A percentile compares a stretch with the other conserved stretches of the same genome.
Evolutionary conservation across 1,140 invertebrate species (phyloP).

Genomic region (Ips nitidus): DNA sequence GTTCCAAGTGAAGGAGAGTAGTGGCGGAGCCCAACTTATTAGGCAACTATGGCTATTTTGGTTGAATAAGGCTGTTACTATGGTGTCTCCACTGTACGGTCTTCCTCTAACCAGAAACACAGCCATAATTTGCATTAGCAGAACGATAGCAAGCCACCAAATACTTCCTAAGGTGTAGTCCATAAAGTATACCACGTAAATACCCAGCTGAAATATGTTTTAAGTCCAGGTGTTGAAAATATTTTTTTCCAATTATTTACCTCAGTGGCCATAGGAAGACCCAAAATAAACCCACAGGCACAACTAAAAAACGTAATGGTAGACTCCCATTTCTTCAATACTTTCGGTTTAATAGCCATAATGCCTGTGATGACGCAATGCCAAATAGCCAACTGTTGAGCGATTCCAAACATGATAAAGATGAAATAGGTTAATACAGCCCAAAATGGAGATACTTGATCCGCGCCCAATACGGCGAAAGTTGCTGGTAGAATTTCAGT

Average conservation of each 20-base stretch:
- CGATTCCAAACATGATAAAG: constrained; percentile 82
- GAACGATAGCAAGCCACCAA: constrained; percentile 84
- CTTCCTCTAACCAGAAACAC: constrained; percentile 81
- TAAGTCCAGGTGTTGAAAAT: not conserved
- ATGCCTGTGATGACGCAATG: constrained; percentile 80
- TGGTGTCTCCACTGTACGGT: constrained; percentile 79
- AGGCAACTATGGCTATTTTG: constrained; percentile 58
- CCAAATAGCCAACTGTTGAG: constrained; percentile 69
- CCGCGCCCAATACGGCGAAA: constrained; percentile 68
- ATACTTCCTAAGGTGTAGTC: constrained; percentile 79
- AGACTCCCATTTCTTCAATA: constrained; percentile 75
- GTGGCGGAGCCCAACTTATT: constrained; percentile 63
- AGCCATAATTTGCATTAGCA: constrained; percentile 73
- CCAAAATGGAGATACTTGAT: constrained; percentile 80
- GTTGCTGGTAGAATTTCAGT: constrained; percentile 85
- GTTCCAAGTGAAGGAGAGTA: constrained; percentile 87
- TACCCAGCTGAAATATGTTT: constrained; percentile 67
- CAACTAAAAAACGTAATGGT: constrained; percentile 86
- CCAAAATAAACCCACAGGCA: constrained; percentile 78
- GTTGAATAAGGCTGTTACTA: constrained; percentile 69
- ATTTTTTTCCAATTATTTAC: constrained; percentile 56
- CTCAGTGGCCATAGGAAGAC: constrained; percentile 86
- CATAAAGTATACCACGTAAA: constrained; percentile 80
- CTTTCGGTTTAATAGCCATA: constrained; percentile 72
- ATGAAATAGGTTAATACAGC: constrained; percentile 83